Conservation (phyloP, 2,888 invertebrate species). For the Apeira syringaria region DNA sequence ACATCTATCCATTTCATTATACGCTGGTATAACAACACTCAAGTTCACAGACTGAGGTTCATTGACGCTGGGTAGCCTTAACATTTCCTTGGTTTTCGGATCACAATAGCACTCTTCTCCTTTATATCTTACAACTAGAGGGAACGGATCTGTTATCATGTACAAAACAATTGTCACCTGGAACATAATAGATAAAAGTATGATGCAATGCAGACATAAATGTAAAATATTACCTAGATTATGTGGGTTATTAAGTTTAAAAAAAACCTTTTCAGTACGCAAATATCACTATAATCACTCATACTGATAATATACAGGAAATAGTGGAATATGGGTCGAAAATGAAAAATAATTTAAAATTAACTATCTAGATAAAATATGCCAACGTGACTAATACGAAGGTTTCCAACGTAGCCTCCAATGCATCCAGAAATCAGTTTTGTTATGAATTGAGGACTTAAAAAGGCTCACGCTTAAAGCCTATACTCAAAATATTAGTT, state of each 20-base stretch:
- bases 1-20: constrained; percentile 97
- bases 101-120: constrained; percentile 91
- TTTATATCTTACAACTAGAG: constrained; percentile 86
- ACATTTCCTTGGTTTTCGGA: constrained; percentile 66
- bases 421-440: background rate
- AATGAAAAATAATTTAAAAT: no score
- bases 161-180: constrained; percentile 59
- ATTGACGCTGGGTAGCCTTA: constrained; percentile 88
- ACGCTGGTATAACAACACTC: constrained; percentile 97
- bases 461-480: no score
- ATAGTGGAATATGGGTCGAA: no score
- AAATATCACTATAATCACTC: no score
- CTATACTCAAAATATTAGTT: no score
- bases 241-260: background rate
- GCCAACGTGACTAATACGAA: no score
- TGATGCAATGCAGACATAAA: no score
- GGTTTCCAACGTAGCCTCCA: background rate
- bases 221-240: no score
- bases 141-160: constrained; percentile 86
- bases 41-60: constrained; percentile 89
- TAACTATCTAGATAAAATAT: no score
- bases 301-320: no score
- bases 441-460: no score
- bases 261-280: no score
- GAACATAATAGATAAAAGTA: constrained; percentile 3